Evolutionary conservation across 2,888 invertebrate species (phyloP).

Genomic region (Andrena praecox): DNA sequence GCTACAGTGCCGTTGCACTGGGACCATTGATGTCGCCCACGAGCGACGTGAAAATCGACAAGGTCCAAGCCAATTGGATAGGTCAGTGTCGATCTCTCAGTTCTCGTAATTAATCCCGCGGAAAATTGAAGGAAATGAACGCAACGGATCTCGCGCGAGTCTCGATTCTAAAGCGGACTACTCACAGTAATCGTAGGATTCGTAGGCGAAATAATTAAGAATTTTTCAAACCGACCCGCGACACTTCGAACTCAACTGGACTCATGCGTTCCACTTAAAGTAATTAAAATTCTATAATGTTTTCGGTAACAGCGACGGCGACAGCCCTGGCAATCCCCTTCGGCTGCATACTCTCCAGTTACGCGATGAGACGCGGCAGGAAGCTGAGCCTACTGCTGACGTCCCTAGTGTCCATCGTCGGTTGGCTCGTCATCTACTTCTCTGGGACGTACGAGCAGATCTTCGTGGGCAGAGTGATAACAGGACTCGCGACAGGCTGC

Average conservation of each 20-base stretch:
- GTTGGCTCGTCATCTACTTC: slow-evolving; percentile 86
- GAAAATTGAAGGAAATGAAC: neutral
- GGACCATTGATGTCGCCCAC: slow-evolving; percentile 82
- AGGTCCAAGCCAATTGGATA: slow-evolving; percentile 86
- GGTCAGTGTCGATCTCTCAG: slow-evolving; percentile 82
- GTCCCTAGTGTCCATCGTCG: slow-evolving; percentile 85
- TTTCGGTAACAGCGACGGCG: slow-evolving; percentile 85
- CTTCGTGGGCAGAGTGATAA: slow-evolving; percentile 85
- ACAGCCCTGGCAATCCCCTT: slow-evolving; percentile 86
- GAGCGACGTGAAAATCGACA: slow-evolving; percentile 81
- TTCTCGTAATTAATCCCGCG: neutral
- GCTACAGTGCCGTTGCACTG: slow-evolving; percentile 87
- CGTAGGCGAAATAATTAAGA: no score
- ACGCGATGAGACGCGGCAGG: slow-evolving; percentile 86
- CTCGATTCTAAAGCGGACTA: neutral
- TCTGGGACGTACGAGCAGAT: slow-evolving; percentile 83
- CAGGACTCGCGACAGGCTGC: slow-evolving; percentile 86
- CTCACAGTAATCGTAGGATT: no score
- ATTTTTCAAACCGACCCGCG: no score
- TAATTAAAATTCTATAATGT: neutral
- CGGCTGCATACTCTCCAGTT: slow-evolving; percentile 86
- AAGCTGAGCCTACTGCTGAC: slow-evolving; percentile 85
- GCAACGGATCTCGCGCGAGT: neutral
- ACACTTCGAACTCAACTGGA: no score
- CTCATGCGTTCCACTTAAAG: neutral